Percentiles rank a stretch among this genome's conserved stretches.
These are phyloP conservation scores for Epinephelus fuscoguttatus DNA, from an alignment of 2,113 vertebrate genomes.

Conservation along the genomic window DNA sequence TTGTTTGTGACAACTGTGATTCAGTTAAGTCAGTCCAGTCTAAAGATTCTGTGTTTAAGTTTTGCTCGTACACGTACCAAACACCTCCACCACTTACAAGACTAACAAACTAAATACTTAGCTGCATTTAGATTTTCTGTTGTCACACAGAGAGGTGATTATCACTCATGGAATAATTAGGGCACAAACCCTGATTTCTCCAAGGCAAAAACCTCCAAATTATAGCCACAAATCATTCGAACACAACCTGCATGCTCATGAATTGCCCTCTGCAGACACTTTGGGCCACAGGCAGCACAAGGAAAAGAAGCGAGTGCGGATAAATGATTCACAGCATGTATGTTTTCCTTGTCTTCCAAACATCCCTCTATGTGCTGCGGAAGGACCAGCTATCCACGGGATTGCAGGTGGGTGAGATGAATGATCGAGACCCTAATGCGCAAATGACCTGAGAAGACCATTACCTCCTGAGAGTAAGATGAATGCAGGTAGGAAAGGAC, in stretches of 20 bases:
- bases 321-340: conserved; percentile 50
- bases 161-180: conserved; percentile 58
- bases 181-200: conserved; percentile 38
- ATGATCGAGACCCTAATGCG: conserved; percentile 73
- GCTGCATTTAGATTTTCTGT: conserved; percentile 4
- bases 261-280: conserved; percentile 30
- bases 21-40: background rate
- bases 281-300: conserved; percentile 32
- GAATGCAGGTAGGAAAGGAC: conserved; percentile 79
- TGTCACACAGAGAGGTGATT: conserved; percentile 39
- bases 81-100: background rate
- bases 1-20: background rate
- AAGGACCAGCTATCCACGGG: conserved; percentile 40
- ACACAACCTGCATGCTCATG: conserved; percentile 36
- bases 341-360: conserved; percentile 48
- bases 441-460: conserved; percentile 82
- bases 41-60: background rate
- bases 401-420: conserved; percentile 72
- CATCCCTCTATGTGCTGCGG: conserved; percentile 20
- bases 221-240: conserved; percentile 38
- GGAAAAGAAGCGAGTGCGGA: conserved; percentile 16
- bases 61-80: background rate
- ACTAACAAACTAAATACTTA: conserved; percentile 31
- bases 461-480: conserved; percentile 80
- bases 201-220: conserved; percentile 33